phyloP scores from a whole-genome alignment of 2,888 invertebrate genomes.

The Seladonia tumulorum region DNA sequence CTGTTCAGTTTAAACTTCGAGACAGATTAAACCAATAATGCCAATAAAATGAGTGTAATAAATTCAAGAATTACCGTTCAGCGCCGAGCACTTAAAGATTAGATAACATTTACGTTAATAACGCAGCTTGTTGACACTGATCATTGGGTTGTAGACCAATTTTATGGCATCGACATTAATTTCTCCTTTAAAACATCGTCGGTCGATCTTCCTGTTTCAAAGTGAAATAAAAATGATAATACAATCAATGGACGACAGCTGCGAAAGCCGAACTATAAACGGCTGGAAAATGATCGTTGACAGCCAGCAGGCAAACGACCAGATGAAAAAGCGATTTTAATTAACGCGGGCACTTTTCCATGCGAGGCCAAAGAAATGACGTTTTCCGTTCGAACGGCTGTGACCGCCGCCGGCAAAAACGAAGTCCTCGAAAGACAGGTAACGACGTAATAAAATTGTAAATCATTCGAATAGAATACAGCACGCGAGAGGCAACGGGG shows the following conservation, averaged over 20 bases:
- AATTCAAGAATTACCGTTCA: neutral
- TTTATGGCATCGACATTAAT: neutral
- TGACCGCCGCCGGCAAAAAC: neutral
- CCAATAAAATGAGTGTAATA: neutral
- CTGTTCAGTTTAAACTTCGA: neutral
- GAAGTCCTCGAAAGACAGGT: neutral
- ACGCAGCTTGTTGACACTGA: neutral
- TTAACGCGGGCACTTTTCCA: neutral
- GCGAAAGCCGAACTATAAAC: neutral
- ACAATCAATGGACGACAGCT: neutral
- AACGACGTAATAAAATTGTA: constrained; percentile 8
- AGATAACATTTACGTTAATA: neutral
- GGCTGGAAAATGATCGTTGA: neutral
- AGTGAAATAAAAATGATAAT: neutral
- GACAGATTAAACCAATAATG: neutral
- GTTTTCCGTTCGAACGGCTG: neutral
- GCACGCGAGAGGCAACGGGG: neutral
- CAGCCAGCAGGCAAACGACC: neutral
- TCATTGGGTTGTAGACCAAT: neutral
- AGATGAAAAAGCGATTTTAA: neutral
- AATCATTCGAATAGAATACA: constrained; percentile 11
- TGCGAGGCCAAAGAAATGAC: neutral
- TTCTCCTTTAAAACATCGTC: neutral
- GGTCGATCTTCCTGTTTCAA: neutral
- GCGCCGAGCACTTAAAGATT: neutral